Evolutionary conservation across 2,888 invertebrate genomes (phyloP).

Genomic region (Beris morrisii): DNA sequence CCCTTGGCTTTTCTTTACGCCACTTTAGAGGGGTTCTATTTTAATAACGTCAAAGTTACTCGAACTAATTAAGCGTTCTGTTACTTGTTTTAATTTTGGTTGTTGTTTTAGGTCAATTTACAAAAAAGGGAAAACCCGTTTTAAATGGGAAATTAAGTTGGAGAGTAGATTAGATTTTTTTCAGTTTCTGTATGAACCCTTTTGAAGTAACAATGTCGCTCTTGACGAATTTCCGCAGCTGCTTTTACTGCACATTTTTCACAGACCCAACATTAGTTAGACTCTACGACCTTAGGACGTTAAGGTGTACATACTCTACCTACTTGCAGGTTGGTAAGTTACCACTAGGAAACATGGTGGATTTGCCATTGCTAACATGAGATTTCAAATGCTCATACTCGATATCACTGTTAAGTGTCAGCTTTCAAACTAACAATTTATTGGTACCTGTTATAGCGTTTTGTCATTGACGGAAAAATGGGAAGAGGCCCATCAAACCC

Average conservation of each 20-base stretch:
- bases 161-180: neutral
- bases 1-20: too few species aligned
- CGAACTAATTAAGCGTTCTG: conserved; percentile 9
- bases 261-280: too few species aligned
- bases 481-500: too few species aligned
- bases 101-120: neutral
- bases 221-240: too few species aligned
- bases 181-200: too few species aligned
- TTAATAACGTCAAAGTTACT: neutral
- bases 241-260: too few species aligned
- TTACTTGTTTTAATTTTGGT: conserved; percentile 8
- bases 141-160: neutral
- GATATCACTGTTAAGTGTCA: neutral
- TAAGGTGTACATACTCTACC: too few species aligned
- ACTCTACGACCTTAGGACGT: too few species aligned
- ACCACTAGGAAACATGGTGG: too few species aligned
- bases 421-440: neutral
- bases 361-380: too few species aligned
- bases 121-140: neutral
- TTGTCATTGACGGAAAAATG: conserved; percentile 1
- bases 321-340: too few species aligned
- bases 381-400: neutral
- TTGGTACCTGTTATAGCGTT: neutral
- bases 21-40: neutral
- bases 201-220: too few species aligned